Conservation (phyloP, 2,797 vertebrate genomes). For the Anas bahamensis region DNA sequence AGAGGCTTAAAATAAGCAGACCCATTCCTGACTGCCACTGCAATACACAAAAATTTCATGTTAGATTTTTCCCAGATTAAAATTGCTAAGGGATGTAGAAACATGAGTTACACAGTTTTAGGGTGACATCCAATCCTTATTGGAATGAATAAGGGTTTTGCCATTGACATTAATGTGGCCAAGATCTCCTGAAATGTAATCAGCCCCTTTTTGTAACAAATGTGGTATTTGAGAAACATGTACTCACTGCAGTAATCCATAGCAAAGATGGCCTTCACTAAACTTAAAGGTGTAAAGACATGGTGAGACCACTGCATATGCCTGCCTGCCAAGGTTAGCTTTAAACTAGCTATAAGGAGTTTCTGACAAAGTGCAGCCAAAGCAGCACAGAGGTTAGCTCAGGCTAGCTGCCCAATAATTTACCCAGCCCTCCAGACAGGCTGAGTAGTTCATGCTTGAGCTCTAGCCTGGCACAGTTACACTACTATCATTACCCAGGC, state of each 20-base stretch:
- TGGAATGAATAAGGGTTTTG: background rate
- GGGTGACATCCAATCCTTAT: background rate
- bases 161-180: background rate
- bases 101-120: background rate
- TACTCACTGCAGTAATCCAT: background rate
- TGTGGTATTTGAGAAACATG: background rate
- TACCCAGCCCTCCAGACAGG: conserved; percentile 17
- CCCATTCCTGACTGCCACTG: background rate
- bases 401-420: conserved; percentile 13
- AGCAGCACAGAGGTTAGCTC: conserved; percentile 28
- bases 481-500: background rate
- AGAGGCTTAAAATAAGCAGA: background rate
- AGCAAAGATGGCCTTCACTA: background rate
- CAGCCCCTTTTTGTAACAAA: background rate
- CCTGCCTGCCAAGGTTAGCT: background rate
- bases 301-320: accelerated
- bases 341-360: background rate
- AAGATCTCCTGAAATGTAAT: background rate
- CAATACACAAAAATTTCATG: background rate
- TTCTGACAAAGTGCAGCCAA: conserved; percentile 34
- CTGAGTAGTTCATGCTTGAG: background rate
- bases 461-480: conserved; percentile 15
- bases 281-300: background rate
- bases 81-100: background rate
- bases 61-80: background rate